Percentiles rank a stretch among this genome's conserved stretches.
phyloP scores from a whole-genome alignment of 2,888 invertebrate genomes.

The Malthinus seriepunctatus region DNA sequence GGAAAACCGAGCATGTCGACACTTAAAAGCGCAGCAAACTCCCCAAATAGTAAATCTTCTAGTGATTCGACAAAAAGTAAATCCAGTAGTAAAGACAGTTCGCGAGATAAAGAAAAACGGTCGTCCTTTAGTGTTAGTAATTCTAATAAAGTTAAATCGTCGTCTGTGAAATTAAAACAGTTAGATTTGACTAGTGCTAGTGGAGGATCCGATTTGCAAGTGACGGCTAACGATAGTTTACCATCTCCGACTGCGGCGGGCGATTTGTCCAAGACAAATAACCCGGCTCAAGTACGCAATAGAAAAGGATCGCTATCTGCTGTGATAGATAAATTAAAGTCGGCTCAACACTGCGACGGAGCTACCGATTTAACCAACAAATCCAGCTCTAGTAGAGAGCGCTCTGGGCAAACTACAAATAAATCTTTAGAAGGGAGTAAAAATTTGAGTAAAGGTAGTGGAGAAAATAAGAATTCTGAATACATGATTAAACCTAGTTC shows the following conservation, averaged over 20 bases:
- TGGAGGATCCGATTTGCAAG: conserved; percentile 31
- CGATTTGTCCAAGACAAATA: conserved; percentile 64
- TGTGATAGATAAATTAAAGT: conserved; percentile 84
- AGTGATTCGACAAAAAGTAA: conserved; percentile 60
- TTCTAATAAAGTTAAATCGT: conserved; percentile 61
- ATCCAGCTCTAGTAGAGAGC: conserved; percentile 45
- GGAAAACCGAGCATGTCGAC: conserved; percentile 91
- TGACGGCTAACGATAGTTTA: conserved; percentile 45
- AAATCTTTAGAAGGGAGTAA: conserved; percentile 42
- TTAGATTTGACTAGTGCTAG: conserved; percentile 57
- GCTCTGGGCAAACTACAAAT: conserved; percentile 36
- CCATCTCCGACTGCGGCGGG: conserved; percentile 59
- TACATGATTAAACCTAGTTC: conserved; percentile 89
- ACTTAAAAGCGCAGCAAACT: conserved; percentile 77
- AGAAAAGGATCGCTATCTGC: conserved; percentile 76
- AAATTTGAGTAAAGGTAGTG: conserved; percentile 44
- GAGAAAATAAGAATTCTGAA: conserved; percentile 71
- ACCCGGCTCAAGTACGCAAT: conserved; percentile 66
- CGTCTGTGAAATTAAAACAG: conserved; percentile 68
- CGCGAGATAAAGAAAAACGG: conserved; percentile 55
- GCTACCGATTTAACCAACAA: conserved; percentile 58
- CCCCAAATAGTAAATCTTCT: conserved; percentile 67
- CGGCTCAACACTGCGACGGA: conserved; percentile 71
- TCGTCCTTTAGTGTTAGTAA: conserved; percentile 40
- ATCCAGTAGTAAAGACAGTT: conserved; percentile 55